Conservation (phyloP, 1,140 invertebrate species). For the Drosophila pallidifrons region DNA sequence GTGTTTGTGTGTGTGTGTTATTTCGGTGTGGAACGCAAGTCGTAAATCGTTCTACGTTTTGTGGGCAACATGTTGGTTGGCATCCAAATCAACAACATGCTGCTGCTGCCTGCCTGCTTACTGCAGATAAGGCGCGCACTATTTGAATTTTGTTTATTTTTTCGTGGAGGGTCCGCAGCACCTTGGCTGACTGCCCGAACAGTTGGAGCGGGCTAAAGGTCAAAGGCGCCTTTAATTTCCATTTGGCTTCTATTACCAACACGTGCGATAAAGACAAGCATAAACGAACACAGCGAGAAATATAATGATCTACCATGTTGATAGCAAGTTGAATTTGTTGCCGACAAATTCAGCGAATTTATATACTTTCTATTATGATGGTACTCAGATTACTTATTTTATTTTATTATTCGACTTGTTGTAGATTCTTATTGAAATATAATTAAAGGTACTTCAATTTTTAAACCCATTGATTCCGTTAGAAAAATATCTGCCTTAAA, state of each 20-base stretch:
- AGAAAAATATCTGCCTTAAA: no score
- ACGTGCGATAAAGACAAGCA: constrained; percentile 27
- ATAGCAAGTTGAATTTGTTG: no score
- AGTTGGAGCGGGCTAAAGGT: constrained; percentile 29
- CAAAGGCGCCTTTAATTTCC: constrained; percentile 37
- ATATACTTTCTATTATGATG: no score
- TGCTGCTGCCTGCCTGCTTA: not conserved
- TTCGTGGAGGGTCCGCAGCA: not conserved
- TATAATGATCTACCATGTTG: no score
- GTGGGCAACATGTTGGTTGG: constrained; percentile 50
- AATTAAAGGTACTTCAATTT: no score
- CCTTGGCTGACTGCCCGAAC: not conserved
- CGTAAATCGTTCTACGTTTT: constrained; percentile 9
- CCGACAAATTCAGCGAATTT: no score
- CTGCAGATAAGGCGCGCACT: constrained; percentile 65
- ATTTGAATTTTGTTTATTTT: constrained; percentile 69
- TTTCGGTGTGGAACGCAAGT: constrained; percentile 69
- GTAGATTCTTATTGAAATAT: no score
- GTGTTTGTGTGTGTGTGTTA: not conserved
- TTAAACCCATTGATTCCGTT: no score
- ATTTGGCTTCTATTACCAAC: constrained; percentile 1
- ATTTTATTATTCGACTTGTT: no score
- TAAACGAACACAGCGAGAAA: not conserved
- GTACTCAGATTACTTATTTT: no score
- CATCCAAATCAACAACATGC: constrained; percentile 1